These are phyloP conservation scores for Pollenia angustigena DNA, from an alignment of 2,888 invertebrate genomes.

Conservation along the genomic window DNA sequence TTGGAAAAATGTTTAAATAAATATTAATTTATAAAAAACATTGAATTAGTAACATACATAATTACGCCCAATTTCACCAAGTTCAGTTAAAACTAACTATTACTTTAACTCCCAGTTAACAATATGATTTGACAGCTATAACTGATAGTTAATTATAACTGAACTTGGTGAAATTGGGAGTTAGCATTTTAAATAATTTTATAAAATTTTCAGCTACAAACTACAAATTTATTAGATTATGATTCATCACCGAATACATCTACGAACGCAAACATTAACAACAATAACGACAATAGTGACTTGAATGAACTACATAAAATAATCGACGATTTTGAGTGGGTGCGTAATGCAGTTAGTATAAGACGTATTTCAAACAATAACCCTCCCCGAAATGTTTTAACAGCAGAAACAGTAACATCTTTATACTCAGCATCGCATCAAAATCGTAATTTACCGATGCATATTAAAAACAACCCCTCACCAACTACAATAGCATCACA, in stretches of 20 bases:
- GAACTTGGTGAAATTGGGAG: too few relatives aligned
- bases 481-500: constrained; percentile 39
- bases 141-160: too few relatives aligned
- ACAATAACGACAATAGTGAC: constrained; percentile 24
- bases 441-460: background rate
- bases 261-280: constrained; percentile 2
- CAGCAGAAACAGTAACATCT: background rate
- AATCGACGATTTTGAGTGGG: constrained; percentile 80
- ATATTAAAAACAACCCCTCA: background rate
- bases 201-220: constrained; percentile 32
- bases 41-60: too few relatives aligned
- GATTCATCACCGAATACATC: constrained; percentile 40
- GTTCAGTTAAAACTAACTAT: too few relatives aligned
- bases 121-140: too few relatives aligned
- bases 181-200: background rate
- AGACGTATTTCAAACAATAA: constrained; percentile 56
- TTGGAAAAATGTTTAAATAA: too few relatives aligned
- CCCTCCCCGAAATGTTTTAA: background rate
- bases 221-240: constrained; percentile 22
- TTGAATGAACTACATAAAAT: constrained; percentile 75
- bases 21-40: too few relatives aligned
- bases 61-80: too few relatives aligned
- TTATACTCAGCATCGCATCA: background rate
- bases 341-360: constrained; percentile 76
- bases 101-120: too few relatives aligned